Evolutionary conservation across 2,888 invertebrate species (phyloP), one percentile per base, ranked within the genome.

Genomic region (Aphidoletes aphidimyza): DNA sequence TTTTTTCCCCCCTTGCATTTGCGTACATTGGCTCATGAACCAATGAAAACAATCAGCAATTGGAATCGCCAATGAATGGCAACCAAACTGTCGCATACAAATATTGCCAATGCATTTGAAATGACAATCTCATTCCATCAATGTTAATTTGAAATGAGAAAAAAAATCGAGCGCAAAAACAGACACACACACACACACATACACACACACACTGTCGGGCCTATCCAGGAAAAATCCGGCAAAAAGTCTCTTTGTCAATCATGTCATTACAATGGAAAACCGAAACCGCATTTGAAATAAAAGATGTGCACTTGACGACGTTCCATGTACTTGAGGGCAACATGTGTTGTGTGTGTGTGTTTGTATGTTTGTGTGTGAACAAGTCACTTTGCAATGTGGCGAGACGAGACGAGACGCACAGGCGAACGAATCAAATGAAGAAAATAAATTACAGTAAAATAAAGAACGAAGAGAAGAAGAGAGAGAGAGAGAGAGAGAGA

Each of bases 361-460:
- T 17, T 47, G 2, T 47, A 2, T 47, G 2, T 9, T 30, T 30
- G 42, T 42, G 14, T 42, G 42, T 14, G 42, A 42, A 14, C 42
- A 42, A 42, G 14, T 69, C 14, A 30, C 3, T 69, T 30, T 26
- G 30, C 69, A 14, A 8, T 69, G 69, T 69, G 69, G 69, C 69
- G 69, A 69, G 69, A 69, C 69, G 34, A 69, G 69, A 30, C 69
- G 69, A 69, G 69, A 69, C 69, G 34, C 26, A 69, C 69, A 34
- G 69, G 69, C 69, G 69, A 69, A 69, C 69, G 69, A 69, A 69
- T 69, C 30, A 69, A 69, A 69, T 54, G 30, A 69, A 69, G 69
- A 30, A 30, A 69, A 69, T 30, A 69, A 30, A 69, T 30, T 69
- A 54, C 54, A 54, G 69, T 30, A 30, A 69, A 69, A 69, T 1